Conservation (phyloP, 2,113 vertebrate species). For the Kryptolebias marmoratus region DNA sequence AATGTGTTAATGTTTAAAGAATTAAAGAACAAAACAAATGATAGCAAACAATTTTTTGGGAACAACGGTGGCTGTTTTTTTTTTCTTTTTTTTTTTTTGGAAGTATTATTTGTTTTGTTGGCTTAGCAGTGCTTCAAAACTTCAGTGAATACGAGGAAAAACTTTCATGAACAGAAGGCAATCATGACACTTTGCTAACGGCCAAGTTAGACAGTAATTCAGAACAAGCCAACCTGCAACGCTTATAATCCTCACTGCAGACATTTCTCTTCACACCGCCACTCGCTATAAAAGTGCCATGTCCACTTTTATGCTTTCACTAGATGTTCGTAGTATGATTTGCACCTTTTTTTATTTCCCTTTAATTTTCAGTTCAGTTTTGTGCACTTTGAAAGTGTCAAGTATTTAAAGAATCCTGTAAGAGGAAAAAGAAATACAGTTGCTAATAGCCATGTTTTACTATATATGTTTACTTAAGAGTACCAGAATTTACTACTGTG, state of each 20-base stretch:
- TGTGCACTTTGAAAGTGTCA: conserved; percentile 76
- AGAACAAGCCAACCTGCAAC: conserved; percentile 45
- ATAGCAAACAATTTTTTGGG: no score
- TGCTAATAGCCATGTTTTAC: conserved; percentile 78
- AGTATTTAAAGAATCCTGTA: conserved; percentile 73
- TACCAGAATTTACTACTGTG: conserved; percentile 82
- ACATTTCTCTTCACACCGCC: conserved; percentile 28
- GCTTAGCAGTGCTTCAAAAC: no score
- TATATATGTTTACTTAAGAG: conserved; percentile 80
- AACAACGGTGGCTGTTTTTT: no score
- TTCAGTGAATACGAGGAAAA: no score
- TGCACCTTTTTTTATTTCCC: conserved; percentile 61
- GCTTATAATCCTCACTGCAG: conserved; percentile 7
- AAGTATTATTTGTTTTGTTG: no score
- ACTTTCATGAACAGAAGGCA: no score
- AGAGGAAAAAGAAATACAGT: conserved; percentile 50
- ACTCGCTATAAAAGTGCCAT: conserved; percentile 74
- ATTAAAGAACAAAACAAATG: conserved; percentile 11
- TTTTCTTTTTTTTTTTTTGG: no score
- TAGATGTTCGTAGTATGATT: conserved; percentile 70
- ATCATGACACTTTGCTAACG: background rate
- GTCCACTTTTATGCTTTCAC: conserved; percentile 64
- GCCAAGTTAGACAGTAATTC: conserved; percentile 42
- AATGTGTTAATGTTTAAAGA: conserved; percentile 45
- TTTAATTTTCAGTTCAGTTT: conserved; percentile 56